These are phyloP conservation scores for Tineola bisselliella DNA, from an alignment of 2,888 invertebrate genomes.

Conservation along the genomic window DNA sequence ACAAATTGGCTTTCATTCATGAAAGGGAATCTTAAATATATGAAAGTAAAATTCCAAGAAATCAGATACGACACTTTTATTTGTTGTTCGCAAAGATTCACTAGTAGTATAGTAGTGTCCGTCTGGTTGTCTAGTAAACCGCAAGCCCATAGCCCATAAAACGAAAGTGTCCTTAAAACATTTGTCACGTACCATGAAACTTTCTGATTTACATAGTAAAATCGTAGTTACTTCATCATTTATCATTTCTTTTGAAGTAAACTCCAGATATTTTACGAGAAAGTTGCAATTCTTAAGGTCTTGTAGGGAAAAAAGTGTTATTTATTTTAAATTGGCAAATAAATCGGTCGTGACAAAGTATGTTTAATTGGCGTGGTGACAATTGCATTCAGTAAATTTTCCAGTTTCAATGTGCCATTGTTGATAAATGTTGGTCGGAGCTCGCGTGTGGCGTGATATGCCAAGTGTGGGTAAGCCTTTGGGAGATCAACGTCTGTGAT, in stretches of 20 bases:
- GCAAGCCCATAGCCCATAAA: neutral
- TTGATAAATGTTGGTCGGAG: constrained; percentile 26
- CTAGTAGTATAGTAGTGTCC: neutral
- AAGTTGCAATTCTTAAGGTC: neutral
- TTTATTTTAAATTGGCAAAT: neutral
- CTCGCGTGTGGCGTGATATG: constrained; percentile 49
- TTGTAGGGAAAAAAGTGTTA: neutral
- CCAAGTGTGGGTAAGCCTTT: constrained; percentile 23
- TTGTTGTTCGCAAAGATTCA: neutral
- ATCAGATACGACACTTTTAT: neutral
- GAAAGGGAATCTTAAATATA: neutral
- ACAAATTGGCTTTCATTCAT: constrained; percentile 6
- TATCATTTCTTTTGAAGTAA: neutral
- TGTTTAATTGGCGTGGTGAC: constrained; percentile 21
- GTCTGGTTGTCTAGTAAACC: neutral
- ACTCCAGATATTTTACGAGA: neutral
- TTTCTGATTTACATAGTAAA: constrained; percentile 9
- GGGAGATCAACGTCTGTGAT: constrained; percentile 1
- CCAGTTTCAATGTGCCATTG: constrained; percentile 24
- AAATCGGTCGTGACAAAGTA: constrained; percentile 12
- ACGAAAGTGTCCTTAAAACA: constrained; percentile 12
- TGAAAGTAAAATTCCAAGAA: neutral
- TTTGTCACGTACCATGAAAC: constrained; percentile 12
- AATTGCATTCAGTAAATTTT: constrained; percentile 19
- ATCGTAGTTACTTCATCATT: constrained; percentile 1